A percentile compares a stretch with the other conserved stretches of the same genome.
phyloP scores from a whole-genome alignment of 2,888 invertebrate genomes.

The Caenorhabditis auriculariae region DNA sequence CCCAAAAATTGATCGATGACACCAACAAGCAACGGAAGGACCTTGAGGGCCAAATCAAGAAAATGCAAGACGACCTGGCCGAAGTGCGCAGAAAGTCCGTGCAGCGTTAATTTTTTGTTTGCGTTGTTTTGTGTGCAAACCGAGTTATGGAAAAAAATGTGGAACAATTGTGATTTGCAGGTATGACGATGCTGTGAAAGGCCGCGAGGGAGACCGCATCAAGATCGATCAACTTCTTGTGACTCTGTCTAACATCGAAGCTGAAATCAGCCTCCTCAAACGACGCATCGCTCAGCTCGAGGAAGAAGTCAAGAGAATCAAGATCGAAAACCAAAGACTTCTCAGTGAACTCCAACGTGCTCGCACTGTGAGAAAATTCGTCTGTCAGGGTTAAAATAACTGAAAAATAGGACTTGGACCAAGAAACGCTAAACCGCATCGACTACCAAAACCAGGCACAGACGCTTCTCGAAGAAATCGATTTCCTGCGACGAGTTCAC shows the following conservation, averaged over 20 bases:
- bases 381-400: background rate
- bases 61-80: constrained; percentile 47
- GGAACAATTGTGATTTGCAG: constrained; percentile 44
- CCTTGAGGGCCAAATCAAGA: constrained; percentile 44
- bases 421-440: constrained; percentile 67
- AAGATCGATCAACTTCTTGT: constrained; percentile 66
- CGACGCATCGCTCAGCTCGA: constrained; percentile 59
- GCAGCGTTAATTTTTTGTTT: background rate
- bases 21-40: constrained; percentile 48
- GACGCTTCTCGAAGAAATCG: constrained; percentile 68
- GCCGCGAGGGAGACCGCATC: constrained; percentile 62
- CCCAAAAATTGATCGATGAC: constrained; percentile 50
- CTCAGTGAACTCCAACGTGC: constrained; percentile 41
- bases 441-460: constrained; percentile 68
- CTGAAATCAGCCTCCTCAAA: constrained; percentile 65
- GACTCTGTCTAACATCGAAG: constrained; percentile 66
- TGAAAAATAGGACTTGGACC: constrained; percentile 66
- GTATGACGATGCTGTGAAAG: constrained; percentile 60
- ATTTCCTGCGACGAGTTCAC: constrained; percentile 68
- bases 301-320: constrained; percentile 64
- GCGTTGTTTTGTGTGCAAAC: constrained; percentile 1
- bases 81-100: constrained; percentile 49
- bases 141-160: background rate
- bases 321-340: constrained; percentile 65
- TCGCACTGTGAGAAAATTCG: constrained; percentile 23